Base-by-base conservation (phyloP, 2,888 invertebrate genomes). In the Bursaphelenchus okinawaensis region DNA sequence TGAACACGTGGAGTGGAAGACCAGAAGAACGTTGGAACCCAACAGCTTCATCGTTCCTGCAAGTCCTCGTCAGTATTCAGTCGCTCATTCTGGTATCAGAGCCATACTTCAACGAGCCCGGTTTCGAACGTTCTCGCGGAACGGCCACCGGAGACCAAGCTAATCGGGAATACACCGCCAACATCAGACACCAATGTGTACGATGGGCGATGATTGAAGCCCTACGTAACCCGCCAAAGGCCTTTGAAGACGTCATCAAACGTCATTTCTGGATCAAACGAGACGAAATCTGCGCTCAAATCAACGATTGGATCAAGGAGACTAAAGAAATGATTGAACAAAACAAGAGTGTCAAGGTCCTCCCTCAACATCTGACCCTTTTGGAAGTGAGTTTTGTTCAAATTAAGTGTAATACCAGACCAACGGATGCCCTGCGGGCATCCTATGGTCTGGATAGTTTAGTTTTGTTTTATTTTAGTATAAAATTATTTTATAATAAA, bases 261-360 rank as follows among this genome's bases (percentile, higher is more conserved):
- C 89, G 90, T 27, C 94, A 94, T 84, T 94, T 94, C 85, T 94
- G 92, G 90, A 87, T 94, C 80, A 94, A 94, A 84, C 88, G 91
- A 66, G 89, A 91, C 80, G 93, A 93, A 85, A 90, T 94, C 74
- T 88, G 91, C 82, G 87, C 88, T 74, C 93, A 93, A 84, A 89
- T 71, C 1, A 29, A 55, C 20, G 56, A 40, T 8, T 69, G 70
- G 69, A 62, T 62, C 22, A 24, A 40, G n/a, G 62, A 62, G 9
- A 62, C 62, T 9, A 20, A 28, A 4, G 55, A 62, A 6, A n/a
- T 62, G 23, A 40, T 62, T 12, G 27, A 55, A 31, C 63, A 62
- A 20, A 55, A 62, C 50, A n/a, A 26, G 26, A 55, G 20, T 24
- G 31, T 55, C 12, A 60, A 62, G 27, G 24, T 22, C 19, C 52